phyloP scores from a whole-genome alignment of 2,113 vertebrate genomes.

The Theropithecus gelada region DNA sequence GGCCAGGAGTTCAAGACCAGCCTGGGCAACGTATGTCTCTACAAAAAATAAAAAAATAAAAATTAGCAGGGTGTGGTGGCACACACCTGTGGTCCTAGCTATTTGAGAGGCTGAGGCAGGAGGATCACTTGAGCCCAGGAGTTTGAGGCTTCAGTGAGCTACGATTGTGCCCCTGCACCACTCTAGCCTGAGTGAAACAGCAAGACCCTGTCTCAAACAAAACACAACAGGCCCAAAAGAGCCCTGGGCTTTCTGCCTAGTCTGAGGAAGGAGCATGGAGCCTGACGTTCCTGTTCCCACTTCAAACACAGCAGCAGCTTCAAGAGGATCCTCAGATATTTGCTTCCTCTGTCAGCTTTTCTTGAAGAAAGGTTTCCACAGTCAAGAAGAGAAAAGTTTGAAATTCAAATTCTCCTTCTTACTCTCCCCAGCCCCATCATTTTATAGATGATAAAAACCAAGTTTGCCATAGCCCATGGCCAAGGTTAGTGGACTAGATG shows the following conservation, averaged over 20 bases:
- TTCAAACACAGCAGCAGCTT: background rate
- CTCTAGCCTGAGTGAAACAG: too few species aligned
- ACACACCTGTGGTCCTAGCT: too few species aligned
- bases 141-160: too few species aligned
- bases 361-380: background rate
- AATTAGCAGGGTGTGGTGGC: too few species aligned
- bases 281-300: background rate
- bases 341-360: background rate
- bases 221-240: background rate
- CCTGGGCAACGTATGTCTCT: too few species aligned
- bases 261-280: rapidly evolving
- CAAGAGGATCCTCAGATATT: background rate
- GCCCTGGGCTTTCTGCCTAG: background rate
- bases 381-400: background rate
- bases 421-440: too few species aligned
- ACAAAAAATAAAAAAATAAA: too few species aligned
- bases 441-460: background rate
- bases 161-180: too few species aligned
- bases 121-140: too few species aligned
- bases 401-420: background rate
- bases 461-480: background rate
- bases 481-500: background rate
- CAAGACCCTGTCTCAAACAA: too few species aligned
- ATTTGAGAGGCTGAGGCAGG: too few species aligned
- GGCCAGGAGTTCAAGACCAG: too few species aligned